Conservation (phyloP, 1,140 invertebrate species). For the Solenopsis fugax region DNA sequence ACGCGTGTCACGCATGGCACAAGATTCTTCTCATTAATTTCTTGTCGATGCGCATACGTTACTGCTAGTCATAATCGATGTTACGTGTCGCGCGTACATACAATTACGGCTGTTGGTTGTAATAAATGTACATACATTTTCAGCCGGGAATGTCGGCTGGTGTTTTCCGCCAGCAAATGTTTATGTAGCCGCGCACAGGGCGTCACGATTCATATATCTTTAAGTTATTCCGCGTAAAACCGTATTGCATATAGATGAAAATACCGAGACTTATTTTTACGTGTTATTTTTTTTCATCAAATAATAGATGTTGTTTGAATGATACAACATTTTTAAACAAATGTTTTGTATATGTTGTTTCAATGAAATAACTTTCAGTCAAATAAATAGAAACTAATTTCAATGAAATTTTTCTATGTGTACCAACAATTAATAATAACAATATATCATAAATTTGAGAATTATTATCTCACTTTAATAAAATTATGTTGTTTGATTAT, state of each 20-base stretch:
- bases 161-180: conserved; percentile 15
- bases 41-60: conserved; percentile 31
- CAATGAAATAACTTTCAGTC: too few species aligned
- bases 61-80: conserved; percentile 49
- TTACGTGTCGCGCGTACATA: conserved; percentile 36
- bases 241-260: neutral
- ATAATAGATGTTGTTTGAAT: too few species aligned
- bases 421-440: neutral
- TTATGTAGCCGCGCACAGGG: neutral
- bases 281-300: too few species aligned
- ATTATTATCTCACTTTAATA: neutral
- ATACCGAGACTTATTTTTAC: neutral
- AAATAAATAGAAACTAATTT: too few species aligned
- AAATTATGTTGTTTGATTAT: neutral
- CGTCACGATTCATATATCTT: conserved; percentile 27
- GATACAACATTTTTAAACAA: too few species aligned
- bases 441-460: neutral
- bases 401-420: too few species aligned
- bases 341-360: too few species aligned
- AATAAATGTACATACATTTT: conserved; percentile 57
- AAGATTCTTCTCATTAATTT: conserved; percentile 51
- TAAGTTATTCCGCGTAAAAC: conserved; percentile 10
- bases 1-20: neutral
- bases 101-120: conserved; percentile 39
- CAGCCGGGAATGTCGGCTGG: conserved; percentile 10